These are phyloP conservation scores for Streblospio benedicti DNA, from an alignment of 1,140 invertebrate species.

Conservation along the genomic window DNA sequence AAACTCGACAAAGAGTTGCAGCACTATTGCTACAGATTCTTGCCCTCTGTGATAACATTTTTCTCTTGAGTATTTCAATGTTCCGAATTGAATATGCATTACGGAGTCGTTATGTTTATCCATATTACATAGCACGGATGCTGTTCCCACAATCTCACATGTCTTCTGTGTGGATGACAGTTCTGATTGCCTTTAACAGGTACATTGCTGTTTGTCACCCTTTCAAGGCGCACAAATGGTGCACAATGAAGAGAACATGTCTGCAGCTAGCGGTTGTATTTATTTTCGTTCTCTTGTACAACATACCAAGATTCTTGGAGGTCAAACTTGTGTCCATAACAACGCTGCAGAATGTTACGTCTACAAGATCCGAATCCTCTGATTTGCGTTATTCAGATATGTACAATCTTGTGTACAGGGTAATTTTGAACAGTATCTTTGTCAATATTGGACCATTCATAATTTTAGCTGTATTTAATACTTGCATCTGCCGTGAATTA, in stretches of 20 bases:
- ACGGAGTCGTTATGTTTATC: too few species aligned
- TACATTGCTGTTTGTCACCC: constrained; percentile 16
- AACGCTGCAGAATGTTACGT: too few species aligned
- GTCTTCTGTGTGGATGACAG: constrained; percentile 16
- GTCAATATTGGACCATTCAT: constrained; percentile 13
- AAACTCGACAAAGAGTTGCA: constrained; percentile 7
- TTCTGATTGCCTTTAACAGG: constrained; percentile 14
- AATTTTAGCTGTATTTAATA: constrained; percentile 6
- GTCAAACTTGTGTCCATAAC: background rate
- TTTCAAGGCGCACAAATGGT: constrained; percentile 6
- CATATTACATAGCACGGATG: too few species aligned
- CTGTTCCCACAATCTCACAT: too few species aligned
- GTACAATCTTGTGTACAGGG: constrained; percentile 13
- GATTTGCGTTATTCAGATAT: background rate
- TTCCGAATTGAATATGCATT: too few species aligned
- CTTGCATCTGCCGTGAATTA: constrained; percentile 3
- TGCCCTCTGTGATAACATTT: constrained; percentile 12
- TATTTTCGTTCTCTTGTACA: constrained; percentile 5
- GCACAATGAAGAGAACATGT: constrained; percentile 8
- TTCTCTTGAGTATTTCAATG: constrained; percentile 8
- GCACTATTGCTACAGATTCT: constrained; percentile 11
- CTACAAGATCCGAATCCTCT: background rate
- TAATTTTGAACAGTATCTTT: constrained; percentile 9
- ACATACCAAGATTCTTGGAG: constrained; percentile 17
- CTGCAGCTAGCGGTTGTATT: constrained; percentile 7